Base-by-base conservation (phyloP, 2,797 vertebrate species). In the Craterocephalus amniculus region DNA sequence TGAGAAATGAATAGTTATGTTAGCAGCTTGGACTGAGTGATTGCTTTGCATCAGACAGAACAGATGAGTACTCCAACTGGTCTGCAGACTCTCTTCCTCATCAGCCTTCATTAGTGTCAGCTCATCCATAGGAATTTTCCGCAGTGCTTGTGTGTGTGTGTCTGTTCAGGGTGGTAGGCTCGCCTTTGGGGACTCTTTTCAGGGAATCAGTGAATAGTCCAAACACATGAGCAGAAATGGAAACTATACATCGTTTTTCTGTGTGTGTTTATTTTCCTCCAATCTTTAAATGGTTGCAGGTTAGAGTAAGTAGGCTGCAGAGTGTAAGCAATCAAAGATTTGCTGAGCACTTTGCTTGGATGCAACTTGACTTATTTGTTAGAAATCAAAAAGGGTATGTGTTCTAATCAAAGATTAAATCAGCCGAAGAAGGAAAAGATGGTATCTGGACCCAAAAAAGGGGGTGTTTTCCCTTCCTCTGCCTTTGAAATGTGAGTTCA, bases 51-150 rank as follows among this genome's bases (percentile, higher is more conserved):
- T 29, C 52, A 58, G 45, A 57, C 58, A 63, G 67, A 68, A 8
- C 61, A 70, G 31, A 63, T 70, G 45, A 43, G 43, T 48, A 27
- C 8, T 12, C 24, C 20, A 52, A 7, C 20, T 34, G 58, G 10
- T 63, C 24, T 55, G 49, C 27, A 55, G 49, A 54, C 63, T 73
- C 49, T 63, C 63, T 49, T 85, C 45, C 36, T 80, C 74, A 67
- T 85, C 78, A 83, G 76, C 60, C 71, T 55, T 65, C 64, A 63
- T 67, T 58, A 72, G 58, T 81, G 83, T 87, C 84, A 74, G 51
- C 49, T 76, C 83, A 87, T 86, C 62, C 51, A 59, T 34, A 77
- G 88, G 88, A 92, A 92, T 92, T 90, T 93, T 93, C 91, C 87
- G 81, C 87, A 72, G 31, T 72, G n/a, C 56, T 40, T 59, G 36